Percentiles rank a stretch among this genome's conserved stretches.
Conservation (phyloP, 2,797 vertebrate genomes). For the Bufotes viridis region DNA sequence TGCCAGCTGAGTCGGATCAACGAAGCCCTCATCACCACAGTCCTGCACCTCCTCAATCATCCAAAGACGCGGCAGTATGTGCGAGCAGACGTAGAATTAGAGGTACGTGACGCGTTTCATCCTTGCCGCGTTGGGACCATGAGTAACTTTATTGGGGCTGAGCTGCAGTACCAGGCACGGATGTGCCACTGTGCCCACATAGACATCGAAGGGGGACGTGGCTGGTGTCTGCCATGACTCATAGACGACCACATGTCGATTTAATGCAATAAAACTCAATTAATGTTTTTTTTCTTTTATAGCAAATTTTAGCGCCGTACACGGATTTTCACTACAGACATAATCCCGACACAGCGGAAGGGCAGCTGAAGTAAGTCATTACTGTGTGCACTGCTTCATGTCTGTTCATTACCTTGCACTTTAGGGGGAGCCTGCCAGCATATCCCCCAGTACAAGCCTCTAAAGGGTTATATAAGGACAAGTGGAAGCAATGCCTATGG, state of each 20-base stretch:
- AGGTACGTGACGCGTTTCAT: conserved; percentile 77
- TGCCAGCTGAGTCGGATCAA: conserved; percentile 98
- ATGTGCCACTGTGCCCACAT: background rate
- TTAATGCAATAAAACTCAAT: background rate
- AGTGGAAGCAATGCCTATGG: too few relatives aligned
- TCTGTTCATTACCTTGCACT: background rate
- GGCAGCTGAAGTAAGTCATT: conserved; percentile 93
- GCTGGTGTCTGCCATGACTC: too few relatives aligned
- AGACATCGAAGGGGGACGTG: too few relatives aligned
- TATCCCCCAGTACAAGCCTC: too few relatives aligned
- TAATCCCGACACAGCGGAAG: conserved; percentile 95
- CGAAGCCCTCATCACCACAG: conserved; percentile 96
- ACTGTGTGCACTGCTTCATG: background rate
- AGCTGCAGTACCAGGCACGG: too few relatives aligned
- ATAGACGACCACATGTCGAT: too few relatives aligned
- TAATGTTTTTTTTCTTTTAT: conserved; percentile 60
- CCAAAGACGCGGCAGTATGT: conserved; percentile 95
- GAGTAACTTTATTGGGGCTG: background rate
- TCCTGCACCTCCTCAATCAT: conserved; percentile 98
- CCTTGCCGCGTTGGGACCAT: background rate
- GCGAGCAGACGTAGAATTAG: conserved; percentile 92
- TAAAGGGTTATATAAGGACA: too few relatives aligned
- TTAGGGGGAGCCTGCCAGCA: too few relatives aligned
- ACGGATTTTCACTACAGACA: conserved; percentile 99
- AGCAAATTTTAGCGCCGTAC: conserved; percentile 98